These are phyloP conservation scores for Psix sp. DNA, from an alignment of 1,140 invertebrate genomes.

Conservation along the genomic window DNA sequence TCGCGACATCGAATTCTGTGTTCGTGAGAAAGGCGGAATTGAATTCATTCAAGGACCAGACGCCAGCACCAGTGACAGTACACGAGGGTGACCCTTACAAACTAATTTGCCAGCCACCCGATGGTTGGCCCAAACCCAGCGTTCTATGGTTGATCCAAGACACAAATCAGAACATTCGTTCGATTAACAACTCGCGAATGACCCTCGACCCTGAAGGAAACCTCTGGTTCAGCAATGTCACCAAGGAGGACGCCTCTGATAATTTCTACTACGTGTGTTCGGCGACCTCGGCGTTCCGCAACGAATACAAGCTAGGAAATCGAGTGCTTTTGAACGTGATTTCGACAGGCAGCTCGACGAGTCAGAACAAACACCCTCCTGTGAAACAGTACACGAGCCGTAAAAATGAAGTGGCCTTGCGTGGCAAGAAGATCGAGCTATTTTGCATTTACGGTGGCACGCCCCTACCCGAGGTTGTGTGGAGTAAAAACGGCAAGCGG, in stretches of 20 bases:
- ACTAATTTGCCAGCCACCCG: slow-evolving; percentile 91
- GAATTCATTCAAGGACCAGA: slow-evolving; percentile 92
- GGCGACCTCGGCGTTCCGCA: slow-evolving; percentile 90
- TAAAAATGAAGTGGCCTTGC: slow-evolving; percentile 89
- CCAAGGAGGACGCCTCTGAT: slow-evolving; percentile 86
- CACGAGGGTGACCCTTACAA: slow-evolving; percentile 92
- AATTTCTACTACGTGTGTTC: slow-evolving; percentile 93
- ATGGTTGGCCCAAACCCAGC: slow-evolving; percentile 95
- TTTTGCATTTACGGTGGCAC: slow-evolving; percentile 95
- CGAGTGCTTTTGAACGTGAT: slow-evolving; percentile 87
- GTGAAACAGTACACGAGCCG: slow-evolving; percentile 89
- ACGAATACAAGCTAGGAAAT: slow-evolving; percentile 94
- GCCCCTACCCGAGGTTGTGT: slow-evolving; percentile 88
- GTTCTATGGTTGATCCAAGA: slow-evolving; percentile 95
- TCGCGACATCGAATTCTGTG: slow-evolving; percentile 94
- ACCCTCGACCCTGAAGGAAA: slow-evolving; percentile 94
- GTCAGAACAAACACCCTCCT: slow-evolving; percentile 87
- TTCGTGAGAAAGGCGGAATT: slow-evolving; percentile 96
- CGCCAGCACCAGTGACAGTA: slow-evolving; percentile 80
- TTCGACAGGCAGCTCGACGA: slow-evolving; percentile 84
- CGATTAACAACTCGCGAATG: slow-evolving; percentile 94
- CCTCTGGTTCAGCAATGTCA: slow-evolving; percentile 96
- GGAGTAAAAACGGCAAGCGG: slow-evolving; percentile 87
- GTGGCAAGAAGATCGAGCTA: slow-evolving; percentile 88
- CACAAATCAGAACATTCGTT: slow-evolving; percentile 86